Base-by-base conservation (phyloP, 2,113 vertebrate species). In the Poecilia latipinna region DNA sequence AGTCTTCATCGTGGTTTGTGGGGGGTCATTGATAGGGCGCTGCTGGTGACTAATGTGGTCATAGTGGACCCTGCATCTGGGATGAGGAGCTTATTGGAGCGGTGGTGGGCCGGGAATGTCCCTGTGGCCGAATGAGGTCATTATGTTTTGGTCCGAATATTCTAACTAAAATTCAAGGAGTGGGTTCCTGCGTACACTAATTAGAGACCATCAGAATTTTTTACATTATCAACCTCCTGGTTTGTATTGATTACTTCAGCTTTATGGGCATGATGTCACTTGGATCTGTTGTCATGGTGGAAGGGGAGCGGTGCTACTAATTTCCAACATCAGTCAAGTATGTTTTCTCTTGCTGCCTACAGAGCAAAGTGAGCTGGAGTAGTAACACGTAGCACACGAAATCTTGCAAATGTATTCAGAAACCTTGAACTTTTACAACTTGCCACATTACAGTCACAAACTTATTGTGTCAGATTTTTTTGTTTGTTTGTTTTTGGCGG, bases 181-280 rank as follows among this genome's bases (percentile, higher is more conserved):
- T 54, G 33, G 33, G 26, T 62, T 32, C 26, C 19, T 51, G 33
- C 67, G 29, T 31, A 44, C 35, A 37, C 78, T 85, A 84, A 88
- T 86, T 71, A 90, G 68, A 78, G 65, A 57, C 79, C 67, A 61
- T 37, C 28, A 65, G 72, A 73, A 35, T 82, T 88, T 79, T 37
- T 69, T 73, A 77, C 78, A 68, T 73, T 79, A 82, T 79, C 39
- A 0, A 61, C 54, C 65, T 72, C 65, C 42, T 37, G 57, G 35
- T 70, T 82, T 69, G 69, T 87, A 88, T 89, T 74, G 90, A 91
- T 91, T 60, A 66, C 1, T 17, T 17, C 65, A 33, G 51, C 72
- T 83, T 80, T 82, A 82, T 74, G 82, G 83, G 37, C 51, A 90
- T 92, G 86, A 90, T 88, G 89, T 90, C 90, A 91, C 63, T 54